Base-by-base conservation (phyloP, 1,140 invertebrate species). In the Scaptomyza hsui region DNA sequence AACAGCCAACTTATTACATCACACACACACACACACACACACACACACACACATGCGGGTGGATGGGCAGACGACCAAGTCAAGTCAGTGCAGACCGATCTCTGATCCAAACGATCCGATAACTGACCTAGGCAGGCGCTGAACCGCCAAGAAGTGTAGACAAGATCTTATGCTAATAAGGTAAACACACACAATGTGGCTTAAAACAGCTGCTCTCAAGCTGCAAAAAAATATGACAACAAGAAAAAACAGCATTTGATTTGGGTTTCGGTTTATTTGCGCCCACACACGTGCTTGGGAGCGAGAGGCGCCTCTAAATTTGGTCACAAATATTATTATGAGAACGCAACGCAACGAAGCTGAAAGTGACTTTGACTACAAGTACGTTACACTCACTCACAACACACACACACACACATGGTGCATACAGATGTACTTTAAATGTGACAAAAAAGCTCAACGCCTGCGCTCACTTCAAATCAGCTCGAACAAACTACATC, bases 301-400 rank as follows among this genome's bases (percentile, higher is more conserved):
- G 59, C 67, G 49, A 63, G 32, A 55, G 18, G 18, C 42, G 60
- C 47, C 48, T 78, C 82, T 81, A 82, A 88, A 88, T 88, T 89
- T 88, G 82, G 82, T 59, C 82, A 82, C 83, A 77, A 72, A 85
- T 81, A 85, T 85, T 81, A 85, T 85, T 85, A 85, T 85, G 81
- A 81, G 74, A 81, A 86, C 78, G 26, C 1, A 21, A n/a, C n/a
- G 60, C 65, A 75, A 60, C 79, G 82, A 85, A 85, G 80, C 81
- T 85, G 80, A 85, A 85, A 85, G 80, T 85, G 81, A 88, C 82
- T 88, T 88, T 88, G 82, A 88, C 74, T 88, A 85, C 81, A 85
- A 85, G 72, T 85, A 85, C 81, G 56, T 72, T 72, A 67, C 53
- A 71, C 68, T 51, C 68, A 16, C 48, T 63, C 39, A 47, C 45